Conservation (phyloP, 2,888 invertebrate species). For the Lepetodrilus schrolli region DNA sequence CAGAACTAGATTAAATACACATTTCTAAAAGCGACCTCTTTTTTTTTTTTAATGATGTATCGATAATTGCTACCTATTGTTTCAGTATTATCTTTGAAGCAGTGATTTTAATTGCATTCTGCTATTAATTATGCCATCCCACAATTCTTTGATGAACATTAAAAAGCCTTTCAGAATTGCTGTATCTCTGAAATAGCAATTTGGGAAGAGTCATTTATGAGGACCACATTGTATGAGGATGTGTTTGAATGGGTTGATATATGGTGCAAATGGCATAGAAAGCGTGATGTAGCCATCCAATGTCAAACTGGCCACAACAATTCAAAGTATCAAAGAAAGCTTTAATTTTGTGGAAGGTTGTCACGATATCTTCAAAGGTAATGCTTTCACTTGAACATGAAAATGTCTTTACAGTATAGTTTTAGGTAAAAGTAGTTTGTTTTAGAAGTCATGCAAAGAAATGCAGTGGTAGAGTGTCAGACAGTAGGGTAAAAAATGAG, state of each 20-base stretch:
- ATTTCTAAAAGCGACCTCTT: too few species aligned
- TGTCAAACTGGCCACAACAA: background rate
- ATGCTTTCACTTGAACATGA: too few species aligned
- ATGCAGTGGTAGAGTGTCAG: too few species aligned
- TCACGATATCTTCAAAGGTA: background rate
- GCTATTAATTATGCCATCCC: constrained; percentile 19
- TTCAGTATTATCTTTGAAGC: constrained; percentile 7
- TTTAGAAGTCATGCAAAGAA: too few species aligned
- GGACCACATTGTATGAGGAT: background rate
- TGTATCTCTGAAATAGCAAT: background rate
- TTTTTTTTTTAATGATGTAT: constrained; percentile 2
- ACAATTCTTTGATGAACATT: background rate
- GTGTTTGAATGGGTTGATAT: constrained; percentile 22
- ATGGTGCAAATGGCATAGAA: constrained; percentile 1
- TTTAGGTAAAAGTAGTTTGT: too few species aligned
- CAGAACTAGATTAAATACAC: too few species aligned
- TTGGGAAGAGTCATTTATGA: constrained; percentile 5
- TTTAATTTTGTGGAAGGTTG: constrained; percentile 21
- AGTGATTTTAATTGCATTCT: constrained; percentile 6
- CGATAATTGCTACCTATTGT: constrained; percentile 9
- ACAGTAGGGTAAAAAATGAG: too few species aligned
- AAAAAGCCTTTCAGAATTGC: background rate
- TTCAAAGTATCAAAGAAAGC: constrained; percentile 8
- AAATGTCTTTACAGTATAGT: too few species aligned
- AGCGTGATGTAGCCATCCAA: background rate